phyloP scores from a whole-genome alignment of 2,888 invertebrate species.

The Cephus spinipes region DNA sequence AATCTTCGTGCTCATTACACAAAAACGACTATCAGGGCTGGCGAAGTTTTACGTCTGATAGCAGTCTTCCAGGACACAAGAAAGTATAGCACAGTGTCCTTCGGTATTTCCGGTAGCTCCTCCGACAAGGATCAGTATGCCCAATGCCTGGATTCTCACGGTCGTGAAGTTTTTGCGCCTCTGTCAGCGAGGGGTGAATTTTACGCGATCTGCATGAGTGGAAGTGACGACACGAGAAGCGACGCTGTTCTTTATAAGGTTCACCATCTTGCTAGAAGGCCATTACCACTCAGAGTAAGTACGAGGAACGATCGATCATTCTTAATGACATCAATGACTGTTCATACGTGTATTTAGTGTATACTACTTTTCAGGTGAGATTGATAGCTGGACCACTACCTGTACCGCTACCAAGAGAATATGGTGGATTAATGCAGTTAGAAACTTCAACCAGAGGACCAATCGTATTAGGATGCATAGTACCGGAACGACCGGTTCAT shows the following conservation, averaged over 20 bases:
- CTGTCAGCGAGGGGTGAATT: conserved; percentile 69
- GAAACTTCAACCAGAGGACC: conserved; percentile 62
- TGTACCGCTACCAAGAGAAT: conserved; percentile 61
- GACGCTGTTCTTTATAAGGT: conserved; percentile 68
- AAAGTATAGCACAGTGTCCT: conserved; percentile 59
- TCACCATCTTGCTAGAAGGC: conserved; percentile 67
- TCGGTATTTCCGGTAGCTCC: conserved; percentile 59
- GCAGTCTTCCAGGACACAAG: conserved; percentile 70
- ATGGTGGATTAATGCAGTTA: conserved; percentile 65
- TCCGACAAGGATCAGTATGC: conserved; percentile 67
- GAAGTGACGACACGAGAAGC: conserved; percentile 61
- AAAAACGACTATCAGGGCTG: conserved; percentile 68
- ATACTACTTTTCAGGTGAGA: conserved; percentile 56
- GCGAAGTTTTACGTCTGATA: conserved; percentile 68
- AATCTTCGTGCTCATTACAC: conserved; percentile 67
- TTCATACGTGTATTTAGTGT: background rate
- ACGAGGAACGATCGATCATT: background rate
- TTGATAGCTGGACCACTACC: conserved; percentile 67
- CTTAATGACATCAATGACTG: background rate
- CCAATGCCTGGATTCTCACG: conserved; percentile 67
- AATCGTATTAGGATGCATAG: conserved; percentile 69
- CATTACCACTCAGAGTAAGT: conserved; percentile 66
- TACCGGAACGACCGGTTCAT: conserved; percentile 64
- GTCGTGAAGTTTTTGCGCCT: conserved; percentile 68
- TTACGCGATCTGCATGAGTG: conserved; percentile 67